Conservation (phyloP, 1,140 invertebrate genomes). For the roundworm (Caenorhabditis elegans) region WBcel235 BX284605.5:9180001-9180500, state of each 20-base stretch:
- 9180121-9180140: constrained; percentile 88
- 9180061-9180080: constrained; percentile 68
- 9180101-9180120: constrained; percentile 83
- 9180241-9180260: constrained; percentile 75
- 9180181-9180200: constrained; percentile 82
- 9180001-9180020: constrained; percentile 68
- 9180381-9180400: constrained; percentile 61
- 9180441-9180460: constrained; percentile 54
- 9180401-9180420: constrained; percentile 66
- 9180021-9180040: constrained; percentile 61
- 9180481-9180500: constrained; percentile 56
- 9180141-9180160: constrained; percentile 86
- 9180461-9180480: constrained; percentile 60
- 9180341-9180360: constrained; percentile 63
- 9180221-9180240: constrained; percentile 87
- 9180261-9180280: constrained; percentile 65
- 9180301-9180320: constrained; percentile 62
- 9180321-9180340: constrained; percentile 54
- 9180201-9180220: constrained; percentile 81
- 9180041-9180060: constrained; percentile 61
- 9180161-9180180: constrained; percentile 89
- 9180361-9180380: constrained; percentile 66
- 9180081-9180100: constrained; percentile 71
- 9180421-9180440: constrained; percentile 56
- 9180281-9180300: constrained; percentile 65